Base-by-base conservation (phyloP, 1,140 invertebrate genomes). In the Ectropis grisescens region DNA sequence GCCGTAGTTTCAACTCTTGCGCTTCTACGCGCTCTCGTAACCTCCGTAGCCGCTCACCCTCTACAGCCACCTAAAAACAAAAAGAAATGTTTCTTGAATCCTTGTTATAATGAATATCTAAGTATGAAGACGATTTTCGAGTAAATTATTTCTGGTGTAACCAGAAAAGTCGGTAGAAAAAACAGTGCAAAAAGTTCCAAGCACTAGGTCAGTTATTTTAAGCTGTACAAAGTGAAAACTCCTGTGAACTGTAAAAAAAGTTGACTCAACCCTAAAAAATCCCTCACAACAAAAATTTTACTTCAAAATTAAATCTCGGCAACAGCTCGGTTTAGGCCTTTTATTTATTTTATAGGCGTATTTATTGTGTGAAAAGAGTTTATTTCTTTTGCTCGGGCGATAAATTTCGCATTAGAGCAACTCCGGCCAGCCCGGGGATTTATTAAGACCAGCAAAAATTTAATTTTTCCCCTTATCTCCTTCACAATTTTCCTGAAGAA, bases 1-100 rank as follows among this genome's bases (percentile, higher is more conserved):
- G 93, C 52, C 94, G 87, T 57, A 98, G 84, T 82, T 97, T 97
- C 61, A 93, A 88, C 79, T 98, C 96, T 81, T 98, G 96, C 13
- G 93, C 91, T 68, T 97, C 94, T 37, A 98, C 93, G 41, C 93
- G 89, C 57, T 98, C 95, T 41, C 94, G 86, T 46, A 98, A 85
- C 62, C 93, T 85, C 23, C 93, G 87, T 49, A 98, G 84, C 43
- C 93, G 84, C 68, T 97, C 95, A 58, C 92, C 93, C 78, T 97
- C 95, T 27, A 93, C 90, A 48, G 92, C 91, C 62, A 82, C 78
- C 81, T 82, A 52, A 39, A 27, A 12, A 42, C 52, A 36, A 42
- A 47, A 50, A n/a, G n/a, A n/a, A n/a, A 33, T 7, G 8, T 23
- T 27, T 8, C 2, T 2, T 32, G 2, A 29, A 24, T 30, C n/a